These are phyloP conservation scores for Merluccius polli DNA, from an alignment of 2,797 vertebrate genomes.

Conservation along the genomic window DNA sequence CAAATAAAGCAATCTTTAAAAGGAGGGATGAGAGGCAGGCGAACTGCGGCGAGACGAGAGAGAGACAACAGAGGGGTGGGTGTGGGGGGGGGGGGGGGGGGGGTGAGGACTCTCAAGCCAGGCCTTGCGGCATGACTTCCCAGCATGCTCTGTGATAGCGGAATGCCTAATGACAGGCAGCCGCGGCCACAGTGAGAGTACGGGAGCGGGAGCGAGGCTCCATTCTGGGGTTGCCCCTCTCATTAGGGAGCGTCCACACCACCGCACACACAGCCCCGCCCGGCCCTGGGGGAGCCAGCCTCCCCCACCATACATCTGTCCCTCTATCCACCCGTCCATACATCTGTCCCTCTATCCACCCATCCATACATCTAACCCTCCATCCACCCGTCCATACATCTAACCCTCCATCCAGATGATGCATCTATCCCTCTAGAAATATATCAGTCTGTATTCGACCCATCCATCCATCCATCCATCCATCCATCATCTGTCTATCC, in stretches of 20 bases:
- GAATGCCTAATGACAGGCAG: constrained; percentile 69
- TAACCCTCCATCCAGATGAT: background rate
- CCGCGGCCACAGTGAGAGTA: constrained; percentile 63
- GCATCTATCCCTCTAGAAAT: background rate
- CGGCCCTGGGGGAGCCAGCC: constrained; percentile 38
- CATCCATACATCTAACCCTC: no score
- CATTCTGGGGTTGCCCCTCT: constrained; percentile 66
- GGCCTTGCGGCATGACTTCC: constrained; percentile 60
- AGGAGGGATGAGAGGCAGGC: constrained; percentile 30
- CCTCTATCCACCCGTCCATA: constrained; percentile 18
- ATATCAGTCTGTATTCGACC: no score
- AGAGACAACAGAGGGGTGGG: constrained; percentile 60
- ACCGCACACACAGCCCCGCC: constrained; percentile 65
- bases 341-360: no score
- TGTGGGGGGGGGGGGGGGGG: constrained; percentile 42
- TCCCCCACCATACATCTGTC: constrained; percentile 66
- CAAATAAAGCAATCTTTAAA: constrained; percentile 39
- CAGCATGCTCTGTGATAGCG: constrained; percentile 69
- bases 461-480: no score
- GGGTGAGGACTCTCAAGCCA: constrained; percentile 47
- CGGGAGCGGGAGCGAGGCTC: constrained; percentile 54
- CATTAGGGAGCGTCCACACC: constrained; percentile 64
- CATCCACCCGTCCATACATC: background rate
- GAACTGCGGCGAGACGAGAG: constrained; percentile 59
- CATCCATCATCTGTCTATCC: no score